Percentiles rank a stretch among this genome's conserved stretches.
These are phyloP conservation scores for Deroptyus accipitrinus DNA, from an alignment of 2,113 vertebrate genomes.

Conservation along the genomic window DNA sequence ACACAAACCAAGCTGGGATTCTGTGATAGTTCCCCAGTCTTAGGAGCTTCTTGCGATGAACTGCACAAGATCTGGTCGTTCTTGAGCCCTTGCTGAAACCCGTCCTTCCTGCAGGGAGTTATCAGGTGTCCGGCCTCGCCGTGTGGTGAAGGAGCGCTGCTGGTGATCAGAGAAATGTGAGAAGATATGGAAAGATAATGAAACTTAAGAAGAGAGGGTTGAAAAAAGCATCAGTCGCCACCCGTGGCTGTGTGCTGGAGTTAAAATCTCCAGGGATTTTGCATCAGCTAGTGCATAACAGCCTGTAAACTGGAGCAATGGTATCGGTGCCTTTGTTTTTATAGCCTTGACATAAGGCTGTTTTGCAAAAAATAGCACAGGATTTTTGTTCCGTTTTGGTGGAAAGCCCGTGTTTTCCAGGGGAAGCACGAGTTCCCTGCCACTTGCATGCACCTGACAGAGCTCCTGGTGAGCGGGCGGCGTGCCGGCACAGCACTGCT, in stretches of 20 bases:
- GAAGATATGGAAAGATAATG: background rate
- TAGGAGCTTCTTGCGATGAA: background rate
- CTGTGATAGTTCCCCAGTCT: background rate
- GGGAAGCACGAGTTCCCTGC: fast-evolving
- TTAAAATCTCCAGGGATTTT: background rate
- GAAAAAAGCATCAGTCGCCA: background rate
- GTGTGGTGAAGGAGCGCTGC: background rate
- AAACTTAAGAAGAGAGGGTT: background rate
- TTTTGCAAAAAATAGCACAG: background rate
- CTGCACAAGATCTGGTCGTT: background rate
- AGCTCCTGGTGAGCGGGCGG: fast-evolving
- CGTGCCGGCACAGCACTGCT: fast-evolving
- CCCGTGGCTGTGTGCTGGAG: background rate
- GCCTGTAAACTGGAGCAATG: background rate
- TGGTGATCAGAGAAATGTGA: background rate
- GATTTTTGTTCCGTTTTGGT: background rate
- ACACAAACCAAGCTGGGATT: background rate
- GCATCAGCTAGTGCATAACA: background rate
- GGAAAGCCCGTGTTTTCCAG: fast-evolving
- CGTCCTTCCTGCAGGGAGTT: background rate
- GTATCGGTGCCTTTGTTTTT: background rate
- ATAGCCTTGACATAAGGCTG: background rate
- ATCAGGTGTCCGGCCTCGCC: background rate
- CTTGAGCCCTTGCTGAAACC: background rate
- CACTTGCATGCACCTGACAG: fast-evolving